Evolutionary conservation across 2,888 invertebrate genomes (phyloP), one percentile per base, ranked within the genome.

Genomic region (Sicus ferrugineus): DNA sequence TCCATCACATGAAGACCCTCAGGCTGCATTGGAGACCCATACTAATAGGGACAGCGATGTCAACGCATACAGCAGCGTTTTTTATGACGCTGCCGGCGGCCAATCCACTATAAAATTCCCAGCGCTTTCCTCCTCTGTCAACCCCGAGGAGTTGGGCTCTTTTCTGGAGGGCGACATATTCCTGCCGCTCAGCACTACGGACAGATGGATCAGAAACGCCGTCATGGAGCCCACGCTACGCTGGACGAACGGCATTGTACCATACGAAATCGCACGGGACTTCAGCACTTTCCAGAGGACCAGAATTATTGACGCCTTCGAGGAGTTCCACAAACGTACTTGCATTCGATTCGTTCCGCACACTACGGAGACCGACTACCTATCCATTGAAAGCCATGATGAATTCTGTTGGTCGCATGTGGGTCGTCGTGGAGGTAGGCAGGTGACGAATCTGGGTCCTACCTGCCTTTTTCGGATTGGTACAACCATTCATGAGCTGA

Each of bases 361-460:
- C 78, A 86, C 84, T 0, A 86, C 88, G 0, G 90, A 93, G 78
- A 78, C 76, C 0, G 93, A 93, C 80, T 94, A 92, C 81, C 84
- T 94, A 56, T 86, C 88, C 14, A 90, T 94, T 73, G 89, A 89
- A 50, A 90, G 89, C 75, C 87, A 88, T 16, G 88, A 87, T 70
- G 90, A 91, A 0, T 94, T 93, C 1, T 94, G 94, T 80, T 94
- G 93, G 93, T 93, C 93, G 3, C 90, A 90, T 70, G 92, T 94
- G 0, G 94, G 94, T 0, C 88, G 89, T 31, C 87, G 90, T 30
- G 92, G 93, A 78, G 87, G 87, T 28, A 82, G 79, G 70, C 86
- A 87, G 78, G 90, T 90, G 74, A 88, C 93, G 5, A 93, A 93
- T 84, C 87, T 94, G 5, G 93, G 93, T 0, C 93, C 93, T 0